phyloP scores from a whole-genome alignment of 1,140 invertebrate species.

The Myzus persicae region DNA sequence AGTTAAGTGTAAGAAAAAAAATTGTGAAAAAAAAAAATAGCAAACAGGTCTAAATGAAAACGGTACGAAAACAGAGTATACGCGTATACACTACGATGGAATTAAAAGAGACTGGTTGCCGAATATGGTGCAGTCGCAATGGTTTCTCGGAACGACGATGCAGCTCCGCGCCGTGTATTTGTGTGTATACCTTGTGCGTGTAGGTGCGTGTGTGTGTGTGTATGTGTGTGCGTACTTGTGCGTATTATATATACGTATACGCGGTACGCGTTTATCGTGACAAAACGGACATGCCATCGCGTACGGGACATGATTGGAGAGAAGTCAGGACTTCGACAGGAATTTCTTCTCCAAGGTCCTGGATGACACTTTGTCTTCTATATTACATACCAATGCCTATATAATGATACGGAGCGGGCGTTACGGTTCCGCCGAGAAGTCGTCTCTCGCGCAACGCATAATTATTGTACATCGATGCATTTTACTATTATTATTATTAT shows the following conservation, averaged over 20 bases:
- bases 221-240: not conserved
- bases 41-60: constrained; percentile 55
- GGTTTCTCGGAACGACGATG: constrained; percentile 45
- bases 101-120: constrained; percentile 44
- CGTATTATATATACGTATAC: not conserved
- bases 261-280: constrained; percentile 7
- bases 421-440: not conserved
- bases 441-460: not conserved
- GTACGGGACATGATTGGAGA: constrained; percentile 26
- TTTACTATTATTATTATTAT: too few relatives aligned
- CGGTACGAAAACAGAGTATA: constrained; percentile 40
- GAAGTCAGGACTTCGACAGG: constrained; percentile 13
- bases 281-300: constrained; percentile 33
- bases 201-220: not conserved
- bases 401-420: not conserved
- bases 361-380: not conserved
- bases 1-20: constrained; percentile 12
- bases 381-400: not conserved
- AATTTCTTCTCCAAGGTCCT: constrained; percentile 41
- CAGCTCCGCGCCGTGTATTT: not conserved
- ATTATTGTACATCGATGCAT: not conserved
- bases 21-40: constrained; percentile 11
- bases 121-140: constrained; percentile 44
- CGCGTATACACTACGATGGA: not conserved
- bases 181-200: not conserved